Evolutionary conservation across 2,797 vertebrate genomes (phyloP), one percentile per base, ranked within the genome.

Genomic region (Schizothorax lantsangensis): DNA sequence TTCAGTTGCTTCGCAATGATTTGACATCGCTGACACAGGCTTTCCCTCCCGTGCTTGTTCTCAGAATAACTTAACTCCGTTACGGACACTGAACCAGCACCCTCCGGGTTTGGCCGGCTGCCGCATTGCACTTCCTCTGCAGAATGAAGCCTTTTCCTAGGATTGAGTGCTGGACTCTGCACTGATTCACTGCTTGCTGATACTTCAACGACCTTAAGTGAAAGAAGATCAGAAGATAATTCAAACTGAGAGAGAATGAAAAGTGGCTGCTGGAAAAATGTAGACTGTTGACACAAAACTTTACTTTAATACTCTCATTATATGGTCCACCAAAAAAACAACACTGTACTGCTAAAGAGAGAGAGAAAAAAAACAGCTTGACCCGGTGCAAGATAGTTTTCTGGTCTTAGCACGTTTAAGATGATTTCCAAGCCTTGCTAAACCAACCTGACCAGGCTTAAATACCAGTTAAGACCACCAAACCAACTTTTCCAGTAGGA

Each of bases 11-110:
- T 94, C 12, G 96, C 92, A 90, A 97, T 95, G 88, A 95, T 93
- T 92, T 96, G 96, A 94, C 97, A 98, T 92, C 95, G 95, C 79
- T 93, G 95, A 93, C 97, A 98, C 93, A 96, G 94, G 57, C 93
- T 93, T 77, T 93, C 94, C 12, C 93, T 90, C 12, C 92, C 91
- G 4, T 92, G 90, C 40, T 88, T 90, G 54, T 91, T 86, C 81
- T 94, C 85, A 14, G 89, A 87, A 83, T 19, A 1, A 71, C 91
- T 93, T 84, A 91, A 93, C 87, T 97, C 96, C 10, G 91, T 69
- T 73, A 92, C 91, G 0, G 94, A 94, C 71, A 94, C 91, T 1
- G 95, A 93, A n/a, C 95, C 96, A 1, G 95, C 95, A 84, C 97
- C 97, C 90, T 98, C 97, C 1, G 97, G 97, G 57, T 97, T 94